These are phyloP conservation scores for Luperina testacea DNA, from an alignment of 2,888 invertebrate genomes.

Conservation along the genomic window DNA sequence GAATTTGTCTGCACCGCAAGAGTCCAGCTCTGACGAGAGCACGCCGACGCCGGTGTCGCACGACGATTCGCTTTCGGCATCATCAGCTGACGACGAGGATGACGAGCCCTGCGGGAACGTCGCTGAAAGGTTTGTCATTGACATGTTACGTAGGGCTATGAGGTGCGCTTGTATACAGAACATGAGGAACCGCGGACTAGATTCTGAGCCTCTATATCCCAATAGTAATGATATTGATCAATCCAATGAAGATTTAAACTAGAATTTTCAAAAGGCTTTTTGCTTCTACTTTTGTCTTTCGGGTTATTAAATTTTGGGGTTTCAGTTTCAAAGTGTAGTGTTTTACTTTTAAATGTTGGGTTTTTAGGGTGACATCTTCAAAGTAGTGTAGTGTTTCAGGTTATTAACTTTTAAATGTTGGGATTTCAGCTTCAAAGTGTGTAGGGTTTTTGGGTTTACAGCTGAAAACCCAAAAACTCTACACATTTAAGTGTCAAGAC, in stretches of 20 bases:
- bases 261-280: neutral
- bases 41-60: conserved; percentile 73
- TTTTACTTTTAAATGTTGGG: neutral
- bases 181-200: conserved; percentile 42
- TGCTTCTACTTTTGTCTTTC: neutral
- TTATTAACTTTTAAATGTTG: neutral
- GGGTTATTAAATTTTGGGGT: neutral
- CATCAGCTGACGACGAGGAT: conserved; percentile 80
- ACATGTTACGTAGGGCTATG: neutral
- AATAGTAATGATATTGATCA: neutral
- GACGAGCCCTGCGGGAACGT: conserved; percentile 67
- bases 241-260: neutral
- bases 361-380: neutral
- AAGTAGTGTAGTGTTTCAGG: neutral
- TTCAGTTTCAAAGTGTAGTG: neutral
- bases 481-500: neutral
- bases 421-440: neutral
- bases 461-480: neutral
- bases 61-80: conserved; percentile 64
- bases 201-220: neutral
- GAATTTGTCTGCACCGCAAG: conserved; percentile 65
- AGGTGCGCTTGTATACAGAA: conserved; percentile 17
- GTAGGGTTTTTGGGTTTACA: neutral
- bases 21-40: conserved; percentile 76
- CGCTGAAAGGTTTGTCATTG: conserved; percentile 67